Evolutionary conservation across 2,113 vertebrate genomes (phyloP), one percentile per base, ranked within the genome.

Genomic region (Perccottus glenii): DNA sequence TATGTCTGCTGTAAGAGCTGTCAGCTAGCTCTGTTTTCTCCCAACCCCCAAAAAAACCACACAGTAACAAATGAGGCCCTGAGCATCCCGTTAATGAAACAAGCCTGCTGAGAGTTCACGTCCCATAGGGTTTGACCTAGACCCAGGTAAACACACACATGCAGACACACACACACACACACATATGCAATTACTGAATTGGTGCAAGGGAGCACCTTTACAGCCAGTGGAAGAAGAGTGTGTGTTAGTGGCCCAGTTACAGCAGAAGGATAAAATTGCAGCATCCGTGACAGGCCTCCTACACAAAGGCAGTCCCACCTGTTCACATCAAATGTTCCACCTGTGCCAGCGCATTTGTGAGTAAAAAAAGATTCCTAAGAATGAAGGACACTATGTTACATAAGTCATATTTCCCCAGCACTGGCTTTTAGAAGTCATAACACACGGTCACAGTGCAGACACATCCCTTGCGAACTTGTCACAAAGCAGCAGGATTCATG

Each of bases 211-310:
- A 50, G 73, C 38, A 82, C 65, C 67, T 85, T 73, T 43, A 58
- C 47, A 68, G 46, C 46, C 56, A 66, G 50, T 63, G 67, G 52
- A 51, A 38, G 51, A 60, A 15, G 43, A 55, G 32, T 11, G 46
- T 44, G 68, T 72, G 62, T 57, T 67, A 59, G 51, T 90, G 87
- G 73, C 85, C 89, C 81, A 87, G 81, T 83, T 90, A 81, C 64
- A 73, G 77, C 35, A 5, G 19, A 62, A 68, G 64, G 52, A 78
- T 70, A 70, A 75, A 75, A 87, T 69, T 45, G 64, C 84, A 69
- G 82, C 82, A 72, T 70, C 60, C 19, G 3, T 83, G 75, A 83
- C 78, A 76, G 66, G 46, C 43, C 60, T 45, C 74, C 58, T 40
- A 72, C 75, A 80, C 58, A 77, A 78, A 71, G 61, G 67, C 36